A percentile compares a stretch with the other conserved stretches of the same genome.
phyloP scores from a whole-genome alignment of 2,113 vertebrate genomes.

The Micromys minutus region DNA sequence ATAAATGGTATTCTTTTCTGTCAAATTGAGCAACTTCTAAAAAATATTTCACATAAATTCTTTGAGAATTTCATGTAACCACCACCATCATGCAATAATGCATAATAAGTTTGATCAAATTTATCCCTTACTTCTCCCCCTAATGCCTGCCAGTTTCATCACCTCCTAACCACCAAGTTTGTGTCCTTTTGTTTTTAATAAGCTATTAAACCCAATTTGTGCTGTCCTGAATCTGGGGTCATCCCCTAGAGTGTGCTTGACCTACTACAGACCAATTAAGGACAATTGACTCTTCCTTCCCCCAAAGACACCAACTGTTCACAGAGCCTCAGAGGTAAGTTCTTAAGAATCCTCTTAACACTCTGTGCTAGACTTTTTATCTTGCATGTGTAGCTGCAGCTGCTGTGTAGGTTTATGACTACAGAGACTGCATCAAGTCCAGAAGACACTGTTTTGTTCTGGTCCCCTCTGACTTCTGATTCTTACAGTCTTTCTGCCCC shows the following conservation, averaged over 20 bases:
- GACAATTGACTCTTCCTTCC: not conserved
- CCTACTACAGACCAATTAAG: not conserved
- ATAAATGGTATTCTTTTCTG: slow-evolving; percentile 12
- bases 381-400: not conserved
- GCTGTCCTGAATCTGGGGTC: not conserved
- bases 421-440: not conserved
- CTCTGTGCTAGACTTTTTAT: no score
- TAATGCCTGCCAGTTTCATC: not conserved
- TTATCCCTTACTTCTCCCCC: not conserved
- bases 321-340: not conserved
- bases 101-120: no score
- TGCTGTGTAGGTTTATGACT: not conserved
- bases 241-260: not conserved
- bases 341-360: not conserved
- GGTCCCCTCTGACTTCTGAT: not conserved
- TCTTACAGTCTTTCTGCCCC: not conserved
- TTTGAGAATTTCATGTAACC: not conserved
- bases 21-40: slow-evolving; percentile 7
- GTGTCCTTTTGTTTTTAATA: not conserved
- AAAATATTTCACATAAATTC: not conserved
- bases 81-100: not conserved
- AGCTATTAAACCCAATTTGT: not conserved
- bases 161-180: not conserved
- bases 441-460: not conserved
- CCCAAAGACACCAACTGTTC: not conserved